Evolutionary conservation across 2,888 invertebrate species (phyloP).

Genomic region (Latheticus oryzae): DNA sequence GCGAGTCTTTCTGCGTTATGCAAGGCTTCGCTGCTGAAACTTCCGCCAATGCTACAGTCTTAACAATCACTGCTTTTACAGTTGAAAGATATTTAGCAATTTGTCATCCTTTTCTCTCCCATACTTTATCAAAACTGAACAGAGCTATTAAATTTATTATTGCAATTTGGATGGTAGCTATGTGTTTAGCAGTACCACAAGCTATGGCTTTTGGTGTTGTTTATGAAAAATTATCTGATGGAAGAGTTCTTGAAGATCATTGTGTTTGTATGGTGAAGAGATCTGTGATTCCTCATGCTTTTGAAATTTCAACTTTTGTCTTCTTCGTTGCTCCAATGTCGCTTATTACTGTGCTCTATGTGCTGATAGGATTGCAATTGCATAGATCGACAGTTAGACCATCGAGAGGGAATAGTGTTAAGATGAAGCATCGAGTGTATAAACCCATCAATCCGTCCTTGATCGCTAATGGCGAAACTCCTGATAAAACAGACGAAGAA

Average conservation of each 20-base stretch:
- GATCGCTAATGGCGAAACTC: conserved; percentile 37
- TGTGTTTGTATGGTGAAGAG: conserved; percentile 61
- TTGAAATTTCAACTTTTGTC: conserved; percentile 69
- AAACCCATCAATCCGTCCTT: conserved; percentile 51
- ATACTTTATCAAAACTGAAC: conserved; percentile 85
- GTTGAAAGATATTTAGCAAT: conserved; percentile 90
- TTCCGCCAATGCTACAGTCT: conserved; percentile 86
- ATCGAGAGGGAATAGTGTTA: conserved; percentile 60
- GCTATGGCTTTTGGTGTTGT: conserved; percentile 84
- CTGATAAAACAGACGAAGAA: conserved; percentile 55
- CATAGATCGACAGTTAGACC: conserved; percentile 60
- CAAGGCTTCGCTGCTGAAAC: conserved; percentile 85
- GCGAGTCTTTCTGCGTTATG: conserved; percentile 76
- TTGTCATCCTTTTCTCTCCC: conserved; percentile 85
- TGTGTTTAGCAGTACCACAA: conserved; percentile 81
- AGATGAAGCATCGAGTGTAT: conserved; percentile 58
- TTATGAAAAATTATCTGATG: conserved; percentile 55
- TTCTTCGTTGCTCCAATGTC: conserved; percentile 73
- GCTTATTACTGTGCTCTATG: conserved; percentile 70
- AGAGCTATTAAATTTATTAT: conserved; percentile 81
- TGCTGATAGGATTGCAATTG: conserved; percentile 65
- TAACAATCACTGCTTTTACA: conserved; percentile 89
- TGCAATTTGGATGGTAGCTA: conserved; percentile 82
- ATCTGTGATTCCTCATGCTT: conserved; percentile 64
- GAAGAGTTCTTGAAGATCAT: conserved; percentile 52